Evolutionary conservation across 2,113 vertebrate species (phyloP).

Genomic region (Scopus umbretta): DNA sequence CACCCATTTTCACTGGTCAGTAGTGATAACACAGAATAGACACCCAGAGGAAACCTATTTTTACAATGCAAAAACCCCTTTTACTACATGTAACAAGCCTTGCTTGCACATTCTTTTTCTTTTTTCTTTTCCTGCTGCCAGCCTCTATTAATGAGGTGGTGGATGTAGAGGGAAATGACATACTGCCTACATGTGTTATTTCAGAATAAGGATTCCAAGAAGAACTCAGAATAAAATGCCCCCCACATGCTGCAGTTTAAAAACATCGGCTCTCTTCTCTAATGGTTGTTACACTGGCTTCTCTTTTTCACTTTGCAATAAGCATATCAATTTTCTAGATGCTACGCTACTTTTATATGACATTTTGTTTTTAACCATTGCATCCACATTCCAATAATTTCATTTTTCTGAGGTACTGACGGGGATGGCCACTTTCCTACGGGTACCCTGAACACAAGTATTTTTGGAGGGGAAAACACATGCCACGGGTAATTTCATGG

Average conservation of each 20-base stretch:
- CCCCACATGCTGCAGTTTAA: neutral
- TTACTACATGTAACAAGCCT: neutral
- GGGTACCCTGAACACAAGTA: neutral
- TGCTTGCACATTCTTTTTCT: neutral
- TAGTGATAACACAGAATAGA: neutral
- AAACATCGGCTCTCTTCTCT: neutral
- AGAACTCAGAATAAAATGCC: neutral
- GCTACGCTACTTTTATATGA: neutral
- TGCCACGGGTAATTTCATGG: neutral
- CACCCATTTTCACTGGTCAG: neutral
- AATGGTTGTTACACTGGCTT: neutral
- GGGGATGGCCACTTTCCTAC: neutral
- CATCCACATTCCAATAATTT: neutral
- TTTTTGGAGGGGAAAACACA: neutral
- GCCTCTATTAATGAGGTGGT: conserved; percentile 32
- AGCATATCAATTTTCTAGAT: neutral
- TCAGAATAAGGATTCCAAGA: conserved; percentile 7
- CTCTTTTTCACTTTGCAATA: neutral
- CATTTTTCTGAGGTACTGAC: neutral
- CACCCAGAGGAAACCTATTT: neutral
- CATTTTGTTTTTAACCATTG: neutral
- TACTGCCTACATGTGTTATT: conserved; percentile 15
- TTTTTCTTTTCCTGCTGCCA: conserved; percentile 17
- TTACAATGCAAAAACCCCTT: neutral
- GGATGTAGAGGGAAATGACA: conserved; percentile 21